phyloP scores from a whole-genome alignment of 2,113 vertebrate genomes.

The Gymnocephalus cernua region DNA sequence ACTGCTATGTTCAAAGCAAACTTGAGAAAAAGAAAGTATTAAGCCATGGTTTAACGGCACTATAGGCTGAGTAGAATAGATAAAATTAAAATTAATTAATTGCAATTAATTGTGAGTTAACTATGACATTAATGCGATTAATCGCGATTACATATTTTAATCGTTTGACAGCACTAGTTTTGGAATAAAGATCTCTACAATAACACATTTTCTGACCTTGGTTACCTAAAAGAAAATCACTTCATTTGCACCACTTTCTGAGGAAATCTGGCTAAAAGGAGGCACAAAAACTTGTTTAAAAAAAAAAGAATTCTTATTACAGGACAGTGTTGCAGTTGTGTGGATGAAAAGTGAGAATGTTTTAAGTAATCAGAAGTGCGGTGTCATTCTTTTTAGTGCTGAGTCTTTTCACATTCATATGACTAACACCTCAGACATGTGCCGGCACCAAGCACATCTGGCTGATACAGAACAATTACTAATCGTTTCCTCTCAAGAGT shows the following conservation, averaged over 20 bases:
- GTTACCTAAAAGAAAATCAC: background rate
- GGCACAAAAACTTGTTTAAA: background rate
- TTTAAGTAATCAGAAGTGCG: background rate
- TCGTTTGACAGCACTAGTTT: too few relatives aligned
- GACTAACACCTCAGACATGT: slow-evolving; percentile 36
- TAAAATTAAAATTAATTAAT: too few relatives aligned
- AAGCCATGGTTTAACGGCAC: too few relatives aligned
- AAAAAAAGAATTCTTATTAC: too few relatives aligned
- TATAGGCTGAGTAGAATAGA: too few relatives aligned
- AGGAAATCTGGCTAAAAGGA: background rate
- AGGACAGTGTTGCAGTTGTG: background rate
- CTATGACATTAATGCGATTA: too few relatives aligned
- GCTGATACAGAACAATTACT: slow-evolving; percentile 28
- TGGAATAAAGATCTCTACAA: background rate
- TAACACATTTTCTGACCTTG: background rate
- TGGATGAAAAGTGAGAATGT: background rate
- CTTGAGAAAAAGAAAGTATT: too few relatives aligned
- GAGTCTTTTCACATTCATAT: slow-evolving; percentile 44
- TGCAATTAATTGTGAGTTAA: too few relatives aligned
- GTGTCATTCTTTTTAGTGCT: slow-evolving; percentile 22
- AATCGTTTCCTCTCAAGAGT: background rate
- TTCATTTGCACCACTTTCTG: background rate
- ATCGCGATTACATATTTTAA: too few relatives aligned
- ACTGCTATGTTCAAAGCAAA: too few relatives aligned
- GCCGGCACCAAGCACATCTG: slow-evolving; percentile 3